These are phyloP conservation scores for Glyptemys insculpta DNA, from an alignment of 2,797 vertebrate species.

Conservation along the genomic window DNA sequence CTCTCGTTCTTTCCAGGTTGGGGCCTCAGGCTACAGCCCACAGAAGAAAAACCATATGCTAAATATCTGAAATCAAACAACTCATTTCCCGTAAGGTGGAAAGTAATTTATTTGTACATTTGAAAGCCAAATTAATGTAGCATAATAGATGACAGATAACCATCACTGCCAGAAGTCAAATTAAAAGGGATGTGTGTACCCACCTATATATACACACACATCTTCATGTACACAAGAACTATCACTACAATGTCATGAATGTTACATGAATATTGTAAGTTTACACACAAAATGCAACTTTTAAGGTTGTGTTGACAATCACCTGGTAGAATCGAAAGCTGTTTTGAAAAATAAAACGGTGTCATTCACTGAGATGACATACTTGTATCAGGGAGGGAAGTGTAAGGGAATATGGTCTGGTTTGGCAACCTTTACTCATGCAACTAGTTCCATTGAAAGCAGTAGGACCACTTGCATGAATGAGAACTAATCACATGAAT, in stretches of 20 bases:
- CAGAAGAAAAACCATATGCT: slow-evolving; percentile 47
- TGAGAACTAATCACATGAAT: neutral
- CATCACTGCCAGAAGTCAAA: neutral
- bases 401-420: neutral
- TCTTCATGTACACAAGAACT: neutral
- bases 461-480: neutral
- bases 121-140: slow-evolving; percentile 30
- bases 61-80: slow-evolving; percentile 72
- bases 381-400: neutral
- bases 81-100: slow-evolving; percentile 39
- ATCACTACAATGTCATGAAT: neutral
- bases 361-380: neutral
- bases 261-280: neutral
- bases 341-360: neutral
- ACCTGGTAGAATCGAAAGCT: neutral
- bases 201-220: neutral
- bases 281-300: neutral
- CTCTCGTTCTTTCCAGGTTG: slow-evolving; percentile 72
- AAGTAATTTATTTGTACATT: slow-evolving; percentile 61
- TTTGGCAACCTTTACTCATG: neutral
- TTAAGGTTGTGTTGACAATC: neutral
- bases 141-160: slow-evolving; percentile 16
- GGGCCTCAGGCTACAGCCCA: slow-evolving; percentile 61
- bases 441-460: neutral
- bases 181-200: neutral